A percentile compares a stretch with the other conserved stretches of the same genome.
phyloP scores from a whole-genome alignment of 2,113 vertebrate species.

The Lamprologus tigripictilis region DNA sequence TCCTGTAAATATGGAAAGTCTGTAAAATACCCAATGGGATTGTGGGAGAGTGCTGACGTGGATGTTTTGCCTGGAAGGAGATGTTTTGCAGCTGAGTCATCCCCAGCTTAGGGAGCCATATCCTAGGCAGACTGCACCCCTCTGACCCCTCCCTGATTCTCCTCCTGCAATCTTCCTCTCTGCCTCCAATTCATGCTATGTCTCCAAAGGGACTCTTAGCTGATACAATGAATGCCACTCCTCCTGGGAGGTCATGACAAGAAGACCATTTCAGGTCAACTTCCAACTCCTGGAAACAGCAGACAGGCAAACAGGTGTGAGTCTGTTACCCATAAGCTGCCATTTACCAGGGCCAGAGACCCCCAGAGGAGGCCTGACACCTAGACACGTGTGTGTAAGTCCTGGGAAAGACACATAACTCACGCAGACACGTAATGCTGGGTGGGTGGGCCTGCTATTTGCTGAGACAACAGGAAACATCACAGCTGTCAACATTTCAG shows the following conservation, averaged over 20 bases:
- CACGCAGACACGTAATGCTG: neutral
- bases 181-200: constrained; percentile 1
- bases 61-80: constrained; percentile 34
- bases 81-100: constrained; percentile 64
- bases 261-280: neutral
- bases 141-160: constrained; percentile 21
- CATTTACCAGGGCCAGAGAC: neutral
- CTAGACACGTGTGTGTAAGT: neutral
- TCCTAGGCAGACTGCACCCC: constrained; percentile 26
- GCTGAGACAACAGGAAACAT: constrained; percentile 51
- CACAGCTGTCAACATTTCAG: constrained; percentile 20
- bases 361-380: constrained; percentile 37
- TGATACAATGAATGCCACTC: neutral
- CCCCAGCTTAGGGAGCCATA: constrained; percentile 10
- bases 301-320: constrained; percentile 38
- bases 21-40: neutral
- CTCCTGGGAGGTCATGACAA: constrained; percentile 6
- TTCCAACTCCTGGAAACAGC: neutral
- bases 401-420: neutral
- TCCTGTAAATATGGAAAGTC: neutral
- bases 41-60: constrained; percentile 46
- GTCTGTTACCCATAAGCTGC: constrained; percentile 39
- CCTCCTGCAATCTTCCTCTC: neutral
- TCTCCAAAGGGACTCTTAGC: neutral
- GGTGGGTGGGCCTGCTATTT: constrained; percentile 57